phyloP scores from a whole-genome alignment of 2,888 invertebrate species.

The Yponomeuta evonymella region DNA sequence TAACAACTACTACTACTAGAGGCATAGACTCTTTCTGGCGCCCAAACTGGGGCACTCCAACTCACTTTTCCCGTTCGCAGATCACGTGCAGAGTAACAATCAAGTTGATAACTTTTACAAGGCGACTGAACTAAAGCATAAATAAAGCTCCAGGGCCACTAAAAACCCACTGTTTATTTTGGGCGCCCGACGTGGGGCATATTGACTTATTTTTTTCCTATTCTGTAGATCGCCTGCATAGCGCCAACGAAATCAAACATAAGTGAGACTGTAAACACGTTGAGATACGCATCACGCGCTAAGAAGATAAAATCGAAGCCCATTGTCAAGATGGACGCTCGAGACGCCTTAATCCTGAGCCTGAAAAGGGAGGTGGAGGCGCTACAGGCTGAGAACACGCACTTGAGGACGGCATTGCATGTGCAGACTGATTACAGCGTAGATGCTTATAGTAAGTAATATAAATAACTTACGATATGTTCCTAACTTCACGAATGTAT shows the following conservation, averaged over 20 bases:
- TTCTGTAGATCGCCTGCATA: slow-evolving; percentile 90
- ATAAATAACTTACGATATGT: no score
- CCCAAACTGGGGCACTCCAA: no score
- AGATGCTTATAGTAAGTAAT: slow-evolving; percentile 43
- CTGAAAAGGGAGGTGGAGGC: slow-evolving; percentile 91
- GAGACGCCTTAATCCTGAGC: slow-evolving; percentile 92
- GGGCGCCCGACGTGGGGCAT: no score
- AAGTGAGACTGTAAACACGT: slow-evolving; percentile 91
- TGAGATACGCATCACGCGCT: slow-evolving; percentile 93
- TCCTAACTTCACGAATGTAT: no score
- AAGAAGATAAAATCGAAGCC: slow-evolving; percentile 96
- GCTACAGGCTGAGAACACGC: slow-evolving; percentile 91
- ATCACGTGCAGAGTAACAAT: no score
- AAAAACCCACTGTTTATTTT: no score
- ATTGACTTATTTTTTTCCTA: not conserved
- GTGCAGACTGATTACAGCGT: slow-evolving; percentile 73
- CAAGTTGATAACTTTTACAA: no score
- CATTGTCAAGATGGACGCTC: slow-evolving; percentile 87
- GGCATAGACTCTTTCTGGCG: no score
- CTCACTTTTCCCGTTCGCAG: no score
- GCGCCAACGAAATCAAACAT: slow-evolving; percentile 92
- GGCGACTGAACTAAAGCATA: no score
- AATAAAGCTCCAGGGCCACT: no score
- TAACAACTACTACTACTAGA: no score
- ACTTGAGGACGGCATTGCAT: slow-evolving; percentile 85